Conservation (phyloP, 2,888 invertebrate genomes). For the Drosophila pseudotalamancana region DNA sequence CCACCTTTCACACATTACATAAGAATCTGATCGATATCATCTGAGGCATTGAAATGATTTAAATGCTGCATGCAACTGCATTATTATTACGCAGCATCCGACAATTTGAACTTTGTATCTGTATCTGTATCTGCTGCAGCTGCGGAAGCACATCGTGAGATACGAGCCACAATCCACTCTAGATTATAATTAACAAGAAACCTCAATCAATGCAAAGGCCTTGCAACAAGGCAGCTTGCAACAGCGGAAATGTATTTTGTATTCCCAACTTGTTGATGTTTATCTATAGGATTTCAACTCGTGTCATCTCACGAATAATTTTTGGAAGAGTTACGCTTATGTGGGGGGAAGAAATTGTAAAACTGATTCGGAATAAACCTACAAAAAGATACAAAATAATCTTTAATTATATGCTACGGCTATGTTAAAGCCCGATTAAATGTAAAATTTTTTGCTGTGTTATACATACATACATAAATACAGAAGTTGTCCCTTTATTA, state of each 20-base stretch:
- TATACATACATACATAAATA: neutral
- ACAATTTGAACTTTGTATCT: slow-evolving; percentile 11
- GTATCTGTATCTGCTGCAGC: slow-evolving; percentile 1
- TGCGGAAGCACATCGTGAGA: slow-evolving; percentile 52
- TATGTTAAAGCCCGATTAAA: neutral
- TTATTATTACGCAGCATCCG: slow-evolving; percentile 43
- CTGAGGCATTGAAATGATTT: slow-evolving; percentile 2
- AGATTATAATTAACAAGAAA: slow-evolving; percentile 45
- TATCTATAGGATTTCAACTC: slow-evolving; percentile 26
- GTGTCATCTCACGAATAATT: slow-evolving; percentile 23
- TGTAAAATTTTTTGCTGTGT: neutral
- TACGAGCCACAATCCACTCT: slow-evolving; percentile 23
- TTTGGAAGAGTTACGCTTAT: slow-evolving; percentile 1
- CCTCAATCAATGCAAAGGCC: slow-evolving; percentile 58
- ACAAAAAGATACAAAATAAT: neutral
- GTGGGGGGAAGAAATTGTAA: neutral
- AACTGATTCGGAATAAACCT: slow-evolving; percentile 22
- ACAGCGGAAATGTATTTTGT: slow-evolving; percentile 63
- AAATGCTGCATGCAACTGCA: slow-evolving; percentile 69
- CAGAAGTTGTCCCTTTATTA: no score
- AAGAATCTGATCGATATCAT: slow-evolving; percentile 50
- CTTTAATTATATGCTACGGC: neutral
- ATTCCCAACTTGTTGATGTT: slow-evolving; percentile 16
- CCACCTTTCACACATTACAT: slow-evolving; percentile 43
- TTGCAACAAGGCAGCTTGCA: slow-evolving; percentile 39